A percentile compares a stretch with the other conserved stretches of the same genome.
Conservation (phyloP, 2,888 invertebrate genomes). For the Thelaira solivaga region DNA sequence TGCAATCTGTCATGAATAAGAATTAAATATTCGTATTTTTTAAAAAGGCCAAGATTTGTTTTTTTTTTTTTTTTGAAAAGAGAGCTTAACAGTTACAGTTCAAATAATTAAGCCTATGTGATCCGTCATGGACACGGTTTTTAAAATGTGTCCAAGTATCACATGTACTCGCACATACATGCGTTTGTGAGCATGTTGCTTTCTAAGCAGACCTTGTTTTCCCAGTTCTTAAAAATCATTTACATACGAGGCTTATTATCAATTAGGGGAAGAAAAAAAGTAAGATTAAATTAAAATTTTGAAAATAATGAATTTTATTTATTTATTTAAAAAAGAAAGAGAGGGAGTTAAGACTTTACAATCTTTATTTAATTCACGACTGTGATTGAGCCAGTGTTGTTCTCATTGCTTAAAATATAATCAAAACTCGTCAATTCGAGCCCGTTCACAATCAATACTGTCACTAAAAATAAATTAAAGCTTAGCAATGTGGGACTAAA, state of each 20-base stretch:
- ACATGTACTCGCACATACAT: background rate
- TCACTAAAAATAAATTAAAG: too few relatives aligned
- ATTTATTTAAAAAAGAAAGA: too few relatives aligned
- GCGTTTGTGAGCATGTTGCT: conserved; percentile 21
- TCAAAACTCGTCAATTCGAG: too few relatives aligned
- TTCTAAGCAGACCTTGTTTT: conserved; percentile 42
- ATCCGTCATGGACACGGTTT: conserved; percentile 54
- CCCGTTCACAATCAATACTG: too few relatives aligned
- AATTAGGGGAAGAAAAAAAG: background rate
- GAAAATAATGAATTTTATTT: too few relatives aligned
- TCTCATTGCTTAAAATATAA: too few relatives aligned
- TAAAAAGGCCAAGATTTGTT: conserved; percentile 52
- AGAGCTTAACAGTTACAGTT: conserved; percentile 29
- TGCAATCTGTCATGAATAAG: conserved; percentile 23
- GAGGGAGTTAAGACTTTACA: too few relatives aligned
- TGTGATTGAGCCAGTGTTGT: too few relatives aligned
- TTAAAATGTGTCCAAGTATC: conserved; percentile 38
- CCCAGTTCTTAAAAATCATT: conserved; percentile 30
- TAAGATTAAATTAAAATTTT: too few relatives aligned
- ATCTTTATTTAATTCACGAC: too few relatives aligned
- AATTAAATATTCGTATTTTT: conserved; percentile 43
- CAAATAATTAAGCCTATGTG: conserved; percentile 58
- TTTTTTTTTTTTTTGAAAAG: conserved; percentile 9
- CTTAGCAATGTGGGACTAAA: too few relatives aligned
- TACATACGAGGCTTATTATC: conserved; percentile 21